phyloP scores from a whole-genome alignment of 2,888 invertebrate genomes.

The Pachycephus smyrnensis region DNA sequence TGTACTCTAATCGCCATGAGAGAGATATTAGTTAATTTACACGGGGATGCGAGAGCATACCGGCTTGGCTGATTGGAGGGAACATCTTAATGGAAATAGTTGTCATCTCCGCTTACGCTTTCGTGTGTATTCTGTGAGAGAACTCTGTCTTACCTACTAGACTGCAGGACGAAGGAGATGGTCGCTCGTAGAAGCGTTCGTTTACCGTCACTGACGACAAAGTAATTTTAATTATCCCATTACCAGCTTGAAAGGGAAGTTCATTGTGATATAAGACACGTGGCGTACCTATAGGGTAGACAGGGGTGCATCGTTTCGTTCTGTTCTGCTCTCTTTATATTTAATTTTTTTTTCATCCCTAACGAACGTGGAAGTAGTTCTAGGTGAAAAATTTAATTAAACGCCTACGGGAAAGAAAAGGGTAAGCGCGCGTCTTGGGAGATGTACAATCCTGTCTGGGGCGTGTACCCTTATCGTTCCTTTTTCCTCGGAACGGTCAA shows the following conservation, averaged over 20 bases:
- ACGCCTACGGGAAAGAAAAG: constrained; percentile 33
- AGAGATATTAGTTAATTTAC: too few species aligned
- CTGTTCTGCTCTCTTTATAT: not conserved
- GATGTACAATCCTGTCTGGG: constrained; percentile 27
- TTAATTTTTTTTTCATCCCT: constrained; percentile 25
- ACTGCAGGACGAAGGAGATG: not conserved
- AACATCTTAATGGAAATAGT: constrained; percentile 21
- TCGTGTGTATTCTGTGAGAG: not conserved
- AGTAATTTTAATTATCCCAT: constrained; percentile 48
- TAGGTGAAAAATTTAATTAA: constrained; percentile 48
- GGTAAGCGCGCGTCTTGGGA: constrained; percentile 30
- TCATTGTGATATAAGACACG: not conserved
- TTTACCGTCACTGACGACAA: constrained; percentile 21
- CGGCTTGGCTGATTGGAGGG: constrained; percentile 15
- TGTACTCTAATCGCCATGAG: too few species aligned
- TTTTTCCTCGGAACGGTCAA: constrained; percentile 18
- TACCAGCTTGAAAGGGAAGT: constrained; percentile 17
- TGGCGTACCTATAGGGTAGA: not conserved
- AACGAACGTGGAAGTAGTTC: constrained; percentile 27
- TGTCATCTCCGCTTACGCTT: constrained; percentile 21
- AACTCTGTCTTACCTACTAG: not conserved
- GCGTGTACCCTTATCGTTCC: not conserved
- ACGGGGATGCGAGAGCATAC: not conserved
- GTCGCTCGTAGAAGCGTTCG: not conserved
- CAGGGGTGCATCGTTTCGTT: not conserved